phyloP scores from a whole-genome alignment of 2,888 invertebrate genomes.

The Clusia tigrina region DNA sequence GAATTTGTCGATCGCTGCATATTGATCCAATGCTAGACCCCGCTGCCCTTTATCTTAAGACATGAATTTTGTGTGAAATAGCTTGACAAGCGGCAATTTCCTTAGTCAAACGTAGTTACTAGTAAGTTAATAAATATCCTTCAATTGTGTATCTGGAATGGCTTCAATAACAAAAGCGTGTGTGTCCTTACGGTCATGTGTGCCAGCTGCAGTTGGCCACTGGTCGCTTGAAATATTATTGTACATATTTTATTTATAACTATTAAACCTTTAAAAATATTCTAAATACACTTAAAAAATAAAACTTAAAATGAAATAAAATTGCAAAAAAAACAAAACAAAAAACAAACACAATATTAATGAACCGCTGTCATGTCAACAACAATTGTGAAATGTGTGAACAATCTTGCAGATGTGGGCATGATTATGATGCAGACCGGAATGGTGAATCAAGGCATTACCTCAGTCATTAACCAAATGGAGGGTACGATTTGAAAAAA shows the following conservation, averaged over 20 bases:
- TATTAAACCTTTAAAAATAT: not conserved
- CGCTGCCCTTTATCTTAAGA: no score
- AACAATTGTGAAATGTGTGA: constrained; percentile 39
- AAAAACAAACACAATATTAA: constrained; percentile 15
- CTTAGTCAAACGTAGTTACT: no score
- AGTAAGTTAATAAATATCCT: no score
- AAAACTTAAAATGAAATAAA: constrained; percentile 12
- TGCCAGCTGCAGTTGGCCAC: no score
- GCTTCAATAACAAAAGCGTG: no score
- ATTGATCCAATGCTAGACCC: no score
- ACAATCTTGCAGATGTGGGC: constrained; percentile 82
- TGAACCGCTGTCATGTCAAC: constrained; percentile 9
- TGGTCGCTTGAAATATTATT: not conserved
- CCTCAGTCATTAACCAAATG: constrained; percentile 71
- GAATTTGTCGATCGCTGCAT: no score
- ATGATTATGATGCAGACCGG: constrained; percentile 97
- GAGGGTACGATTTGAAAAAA: constrained; percentile 75
- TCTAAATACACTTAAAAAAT: not conserved
- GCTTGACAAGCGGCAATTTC: no score
- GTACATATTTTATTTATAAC: not conserved
- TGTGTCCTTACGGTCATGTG: no score
- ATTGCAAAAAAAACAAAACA: constrained; percentile 17
- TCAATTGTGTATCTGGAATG: no score
- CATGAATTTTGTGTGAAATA: no score
- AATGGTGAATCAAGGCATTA: constrained; percentile 91